Base-by-base conservation (phyloP, 92 coral and sea anemone species). In the Zoanthus sansibaricus region DNA sequence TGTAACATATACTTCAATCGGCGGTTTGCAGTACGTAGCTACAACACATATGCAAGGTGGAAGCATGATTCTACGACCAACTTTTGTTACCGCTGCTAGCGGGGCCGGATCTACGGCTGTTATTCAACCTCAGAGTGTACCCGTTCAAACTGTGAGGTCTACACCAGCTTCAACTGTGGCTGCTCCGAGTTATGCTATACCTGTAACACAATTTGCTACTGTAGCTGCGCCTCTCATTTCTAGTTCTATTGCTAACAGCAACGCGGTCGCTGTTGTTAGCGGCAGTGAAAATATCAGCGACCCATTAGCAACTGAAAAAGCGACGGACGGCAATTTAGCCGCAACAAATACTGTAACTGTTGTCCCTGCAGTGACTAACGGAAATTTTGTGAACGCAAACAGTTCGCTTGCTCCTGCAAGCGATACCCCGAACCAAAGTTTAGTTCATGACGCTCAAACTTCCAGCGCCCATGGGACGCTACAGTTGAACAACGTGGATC, bases 151-250 rank as follows among this genome's bases (percentile, higher is more conserved):
- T 64, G 92, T 93, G 15, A 91, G 96, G 75, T 78, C 86, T 10
- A 95, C 95, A 30, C 95, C 88, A 20, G 94, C 95, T 58, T 88
- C 95, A 1, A 93, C 94, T n/a, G 83, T 95, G 15, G 92, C 94
- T 13, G 93, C 94, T 37, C 98, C 98, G 2, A 95, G 96, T 67
- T 95, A 95, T 83, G 98, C 98, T 49, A 95, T 95, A 59, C 98
- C 98, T 2, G 86, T 95, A n/a, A 83, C 94, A 52, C 98, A 95
- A 79, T 89, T 89, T 90, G 92, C 91, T 4, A 86, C 92, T 25
- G 85, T 80, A 6, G 75, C 85, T 18, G 91, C 91, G 17, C 95
- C 93, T 20, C 92, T 94, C 11, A 76, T 95, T 45, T 91, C 98
- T 70, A 87, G 95, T 32, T 89, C 94, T 44, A 77, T 89, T 55